Evolutionary conservation across 2,113 vertebrate species (phyloP), one percentile per base, ranked within the genome.

Genomic region (Microcebus jonahi): DNA sequence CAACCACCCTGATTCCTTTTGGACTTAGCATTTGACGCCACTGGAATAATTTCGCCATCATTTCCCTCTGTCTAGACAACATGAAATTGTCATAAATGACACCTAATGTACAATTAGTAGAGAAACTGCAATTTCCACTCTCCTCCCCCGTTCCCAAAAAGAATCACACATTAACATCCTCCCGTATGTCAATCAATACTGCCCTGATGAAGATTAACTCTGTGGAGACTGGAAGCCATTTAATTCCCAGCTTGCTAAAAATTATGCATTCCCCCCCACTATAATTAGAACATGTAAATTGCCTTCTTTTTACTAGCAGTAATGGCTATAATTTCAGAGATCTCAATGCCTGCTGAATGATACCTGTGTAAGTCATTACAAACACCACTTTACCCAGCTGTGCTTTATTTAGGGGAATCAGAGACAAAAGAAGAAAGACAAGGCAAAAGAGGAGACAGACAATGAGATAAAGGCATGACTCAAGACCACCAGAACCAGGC

Each of bases 21-120:
- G 98, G 97, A 97, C 94, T 98, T 39, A 97, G 95, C 97, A 96
- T 94, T 42, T 97, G 75, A 96, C 95, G 97, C 93, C 95, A 89
- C 86, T 96, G 65, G 97, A 98, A 97, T 96, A 98, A 98, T 94
- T 98, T 97, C 96, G 98, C 96, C 91, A 97, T 96, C 95, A 93
- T 81, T 95, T 94, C 81, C 93, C 95, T 98, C 97, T 94, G 98
- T 99, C 98, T 99, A 98, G 98, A 98, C 98, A 98, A 98, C 98
- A 98, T 98, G 96, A 98, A 98, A 98, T 97, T 98, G 97, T 98
- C 98, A 98, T 96, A 98, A 98, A 97, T 98, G 98, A 98, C 97
- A 99, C 96, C 96, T 98, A 93, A 98, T 98, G 98, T 97, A 98
- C 98, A 99, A 98, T 98, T 98, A 98, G 79, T 57, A 97, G 95